Evolutionary conservation across 37 sponge, comb jelly and placozoan species (phyloP).

Genomic region (Ianthella basta): DNA sequence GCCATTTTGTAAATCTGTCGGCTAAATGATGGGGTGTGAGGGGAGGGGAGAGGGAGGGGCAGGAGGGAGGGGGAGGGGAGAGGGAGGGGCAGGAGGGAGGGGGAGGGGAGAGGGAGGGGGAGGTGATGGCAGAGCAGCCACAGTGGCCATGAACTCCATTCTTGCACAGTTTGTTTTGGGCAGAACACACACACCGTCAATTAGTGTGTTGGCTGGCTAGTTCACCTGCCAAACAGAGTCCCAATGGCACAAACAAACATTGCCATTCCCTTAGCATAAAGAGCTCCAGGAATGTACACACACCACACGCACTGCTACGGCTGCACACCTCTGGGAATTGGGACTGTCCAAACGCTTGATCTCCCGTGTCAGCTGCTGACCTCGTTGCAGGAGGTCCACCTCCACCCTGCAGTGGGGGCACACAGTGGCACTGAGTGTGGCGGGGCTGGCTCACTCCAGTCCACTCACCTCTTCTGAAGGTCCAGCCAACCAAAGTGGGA

Average conservation of each 20-base stretch:
- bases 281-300: no score
- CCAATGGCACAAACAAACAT: not conserved
- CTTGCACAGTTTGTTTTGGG: not conserved
- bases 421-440: not conserved
- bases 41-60: not conserved
- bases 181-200: constrained; percentile 22
- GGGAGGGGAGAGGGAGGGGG: not conserved
- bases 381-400: constrained; percentile 80
- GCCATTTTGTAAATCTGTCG: constrained; percentile 98
- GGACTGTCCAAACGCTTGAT: constrained; percentile 80
- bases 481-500: constrained; percentile 32
- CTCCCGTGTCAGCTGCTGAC: constrained; percentile 81
- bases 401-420: constrained; percentile 49
- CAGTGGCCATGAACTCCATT: not conserved
- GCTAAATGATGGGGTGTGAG: no score
- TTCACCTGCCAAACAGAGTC: constrained; percentile 19
- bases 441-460: no score
- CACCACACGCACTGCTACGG: not conserved
- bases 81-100: not conserved
- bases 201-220: constrained; percentile 33
- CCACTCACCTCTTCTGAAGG: constrained; percentile 17
- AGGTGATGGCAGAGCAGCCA: not conserved
- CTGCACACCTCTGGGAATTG: constrained; percentile 62
- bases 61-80: not conserved
- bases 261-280: no score